A percentile compares a stretch with the other conserved stretches of the same genome.
Conservation (phyloP, 2,113 vertebrate species). For the Galeopterus variegatus region DNA sequence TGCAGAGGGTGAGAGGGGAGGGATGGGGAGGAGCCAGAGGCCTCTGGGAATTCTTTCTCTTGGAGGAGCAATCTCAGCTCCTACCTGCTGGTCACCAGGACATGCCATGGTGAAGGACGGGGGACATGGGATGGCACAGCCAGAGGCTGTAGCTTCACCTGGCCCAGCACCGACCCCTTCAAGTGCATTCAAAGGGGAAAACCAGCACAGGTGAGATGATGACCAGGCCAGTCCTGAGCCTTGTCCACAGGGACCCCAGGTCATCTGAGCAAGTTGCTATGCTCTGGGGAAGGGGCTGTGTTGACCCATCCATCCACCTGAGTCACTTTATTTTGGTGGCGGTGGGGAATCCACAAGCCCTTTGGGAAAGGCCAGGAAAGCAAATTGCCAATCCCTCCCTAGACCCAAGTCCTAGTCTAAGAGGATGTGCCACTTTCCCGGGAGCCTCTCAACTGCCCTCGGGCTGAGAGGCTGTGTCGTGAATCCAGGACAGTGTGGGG, state of each 20-base stretch:
- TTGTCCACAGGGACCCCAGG: no score
- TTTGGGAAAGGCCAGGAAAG: neutral
- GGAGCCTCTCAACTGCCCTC: fast-evolving
- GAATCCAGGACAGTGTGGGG: neutral
- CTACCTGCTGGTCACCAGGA: neutral
- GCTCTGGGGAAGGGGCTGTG: neutral
- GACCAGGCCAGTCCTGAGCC: neutral
- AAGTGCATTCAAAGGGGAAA: neutral
- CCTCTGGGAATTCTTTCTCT: no score
- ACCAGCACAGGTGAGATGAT: neutral
- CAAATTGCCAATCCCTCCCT: no score
- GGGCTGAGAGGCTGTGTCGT: fast-evolving
- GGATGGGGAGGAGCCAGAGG: fast-evolving
- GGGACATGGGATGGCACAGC: fast-evolving
- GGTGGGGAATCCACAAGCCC: no score
- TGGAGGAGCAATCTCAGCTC: neutral
- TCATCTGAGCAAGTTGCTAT: fast-evolving
- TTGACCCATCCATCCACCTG: fast-evolving
- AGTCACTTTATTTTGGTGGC: fast-evolving
- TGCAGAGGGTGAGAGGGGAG: no score
- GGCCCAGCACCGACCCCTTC: neutral
- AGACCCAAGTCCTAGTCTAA: neutral
- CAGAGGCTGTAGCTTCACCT: neutral
- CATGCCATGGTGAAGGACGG: neutral
- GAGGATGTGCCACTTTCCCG: fast-evolving